Conservation (phyloP, 2,113 vertebrate genomes). For the Colius striatus region DNA sequence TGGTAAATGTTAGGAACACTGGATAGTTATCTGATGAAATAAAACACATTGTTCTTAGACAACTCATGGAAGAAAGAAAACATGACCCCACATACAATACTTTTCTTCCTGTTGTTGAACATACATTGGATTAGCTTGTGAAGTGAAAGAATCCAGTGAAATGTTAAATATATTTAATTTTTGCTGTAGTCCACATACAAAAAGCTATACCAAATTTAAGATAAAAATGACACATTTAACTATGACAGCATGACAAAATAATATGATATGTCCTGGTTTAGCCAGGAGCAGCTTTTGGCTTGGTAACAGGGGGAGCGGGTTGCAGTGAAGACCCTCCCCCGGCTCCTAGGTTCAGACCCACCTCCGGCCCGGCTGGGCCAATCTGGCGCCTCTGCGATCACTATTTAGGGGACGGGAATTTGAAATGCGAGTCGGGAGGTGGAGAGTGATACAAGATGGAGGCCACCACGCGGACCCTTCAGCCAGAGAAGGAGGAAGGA, state of each 20-base stretch:
- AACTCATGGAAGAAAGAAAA: neutral
- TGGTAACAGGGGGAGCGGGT: too few species aligned
- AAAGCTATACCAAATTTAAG: neutral
- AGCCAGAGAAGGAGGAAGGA: too few species aligned
- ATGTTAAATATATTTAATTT: neutral
- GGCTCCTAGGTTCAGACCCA: too few species aligned
- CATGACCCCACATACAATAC: neutral
- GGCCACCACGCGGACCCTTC: too few species aligned
- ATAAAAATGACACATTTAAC: neutral
- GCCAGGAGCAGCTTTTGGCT: too few species aligned
- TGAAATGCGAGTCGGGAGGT: too few species aligned
- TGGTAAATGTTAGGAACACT: neutral
- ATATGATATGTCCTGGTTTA: too few species aligned
- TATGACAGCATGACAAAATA: neutral
- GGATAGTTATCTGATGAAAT: neutral
- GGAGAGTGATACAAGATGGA: too few species aligned
- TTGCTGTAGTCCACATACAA: neutral
- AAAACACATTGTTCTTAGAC: neutral
- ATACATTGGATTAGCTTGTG: neutral
- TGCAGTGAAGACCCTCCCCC: too few species aligned
- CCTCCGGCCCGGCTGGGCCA: too few species aligned
- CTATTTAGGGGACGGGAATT: too few species aligned
- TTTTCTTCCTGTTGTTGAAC: neutral
- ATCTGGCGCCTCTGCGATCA: too few species aligned
- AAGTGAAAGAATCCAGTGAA: conserved; percentile 1